Evolutionary conservation across 1,140 invertebrate genomes (phyloP), one percentile per base, ranked within the genome.

Genomic region (Lineus longissimus): DNA sequence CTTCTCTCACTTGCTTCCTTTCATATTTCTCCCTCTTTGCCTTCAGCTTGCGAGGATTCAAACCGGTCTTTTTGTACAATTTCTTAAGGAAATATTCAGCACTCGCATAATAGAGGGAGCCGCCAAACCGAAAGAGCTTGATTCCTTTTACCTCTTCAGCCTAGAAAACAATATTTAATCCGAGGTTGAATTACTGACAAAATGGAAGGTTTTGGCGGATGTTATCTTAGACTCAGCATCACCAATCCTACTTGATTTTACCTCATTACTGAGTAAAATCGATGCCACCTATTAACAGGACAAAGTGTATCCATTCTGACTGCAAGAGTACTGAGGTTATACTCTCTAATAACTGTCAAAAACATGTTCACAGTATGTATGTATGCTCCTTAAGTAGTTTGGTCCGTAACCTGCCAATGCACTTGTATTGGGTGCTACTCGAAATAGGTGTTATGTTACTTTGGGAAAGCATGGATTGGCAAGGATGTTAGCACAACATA

Each of bases 71-170:
- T 54, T 77, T 75, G 62, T 77, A 81, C 11, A 82, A 41, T 15
- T 65, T 69, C 22, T 71, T 71, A 31, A 70, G 65, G 64, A 82
- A 82, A 63, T 76, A 71, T 61, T 82, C 79, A 0, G 66, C 64
- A 66, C 80, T 82, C 27, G 79, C 80, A 75, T 77, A 83, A 59
- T 79, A 79, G 54, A 83, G 64, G 2, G 79, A 75, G 47, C 75
- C 72, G 31, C 80, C 81, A 68, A 78, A 82, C 6, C 79, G 70
- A 67, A 80, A 79, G 19, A 83, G 81, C 61, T 81, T 83, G 57
- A 84, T 75, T n/a, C 76, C 73, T 27, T 70, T 66, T 25, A 83
- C 70, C 62, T 79, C 74, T 61, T 74, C 66, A n/a, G 78, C 76
- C 81, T 81, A 66, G 19, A 75, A 73, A 66, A 27, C 62, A 65